Conservation (phyloP, 2,888 invertebrate genomes). For the Synanthedon tipuliformis region DNA sequence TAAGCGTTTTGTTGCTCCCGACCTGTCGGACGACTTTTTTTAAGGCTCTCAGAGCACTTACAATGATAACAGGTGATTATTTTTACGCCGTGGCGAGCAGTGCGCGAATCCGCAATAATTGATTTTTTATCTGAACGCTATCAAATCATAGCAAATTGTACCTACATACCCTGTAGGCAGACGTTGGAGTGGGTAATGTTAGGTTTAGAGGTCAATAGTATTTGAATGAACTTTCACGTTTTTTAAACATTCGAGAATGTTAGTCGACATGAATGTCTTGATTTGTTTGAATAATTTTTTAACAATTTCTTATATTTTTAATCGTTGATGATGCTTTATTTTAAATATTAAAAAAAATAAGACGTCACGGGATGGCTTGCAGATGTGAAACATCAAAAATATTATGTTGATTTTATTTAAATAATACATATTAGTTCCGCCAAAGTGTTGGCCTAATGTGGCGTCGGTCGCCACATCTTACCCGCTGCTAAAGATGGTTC, state of each 20-base stretch:
- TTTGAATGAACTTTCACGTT: conserved; percentile 24
- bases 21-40: conserved; percentile 32
- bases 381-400: neutral
- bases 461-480: no score
- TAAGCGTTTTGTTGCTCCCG: conserved; percentile 23
- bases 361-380: no score
- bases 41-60: conserved; percentile 23
- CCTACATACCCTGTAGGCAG: neutral
- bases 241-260: conserved; percentile 10
- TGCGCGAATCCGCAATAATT: conserved; percentile 21
- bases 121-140: neutral
- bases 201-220: conserved; percentile 41
- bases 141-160: neutral
- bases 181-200: neutral
- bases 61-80: conserved; percentile 27
- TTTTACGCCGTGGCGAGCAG: conserved; percentile 18
- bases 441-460: no score
- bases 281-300: neutral
- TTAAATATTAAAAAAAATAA: neutral
- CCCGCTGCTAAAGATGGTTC: no score
- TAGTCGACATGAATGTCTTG: conserved; percentile 22
- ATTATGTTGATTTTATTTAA: neutral
- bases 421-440: no score
- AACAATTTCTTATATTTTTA: no score
- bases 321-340: no score